These are phyloP conservation scores for Pleuronectes platessa DNA, from an alignment of 2,113 vertebrate genomes.

Conservation along the genomic window DNA sequence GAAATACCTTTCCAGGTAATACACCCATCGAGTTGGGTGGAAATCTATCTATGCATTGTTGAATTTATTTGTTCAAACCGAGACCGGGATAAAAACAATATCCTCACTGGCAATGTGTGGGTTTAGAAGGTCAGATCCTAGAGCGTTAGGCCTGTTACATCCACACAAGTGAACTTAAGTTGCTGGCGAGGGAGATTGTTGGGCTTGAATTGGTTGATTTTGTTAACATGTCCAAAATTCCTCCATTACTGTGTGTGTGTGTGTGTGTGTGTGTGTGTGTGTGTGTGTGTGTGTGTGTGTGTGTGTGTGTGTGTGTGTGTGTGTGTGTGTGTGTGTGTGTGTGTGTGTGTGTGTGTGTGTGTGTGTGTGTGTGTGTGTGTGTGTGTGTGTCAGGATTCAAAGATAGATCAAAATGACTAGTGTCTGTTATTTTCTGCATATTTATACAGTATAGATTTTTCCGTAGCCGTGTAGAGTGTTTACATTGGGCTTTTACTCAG, in stretches of 20 bases:
- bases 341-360: conserved; percentile 2
- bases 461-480: conserved; percentile 2
- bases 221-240: no score
- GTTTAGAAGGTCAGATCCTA: not conserved
- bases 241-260: not conserved
- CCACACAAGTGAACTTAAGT: not conserved
- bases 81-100: no score
- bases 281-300: conserved; percentile 1
- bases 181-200: not conserved
- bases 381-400: not conserved
- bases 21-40: no score
- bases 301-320: conserved; percentile 3
- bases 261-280: conserved; percentile 4
- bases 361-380: conserved; percentile 1
- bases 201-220: not conserved
- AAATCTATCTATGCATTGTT: no score
- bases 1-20: no score
- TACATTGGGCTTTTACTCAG: conserved; percentile 5
- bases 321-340: conserved; percentile 1
- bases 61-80: no score
- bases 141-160: not conserved
- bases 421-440: not conserved
- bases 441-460: not conserved
- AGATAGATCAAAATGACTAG: not conserved
- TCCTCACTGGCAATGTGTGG: not conserved